Evolutionary conservation across 2,888 invertebrate genomes (phyloP).

Genomic region (Apantesis nais): DNA sequence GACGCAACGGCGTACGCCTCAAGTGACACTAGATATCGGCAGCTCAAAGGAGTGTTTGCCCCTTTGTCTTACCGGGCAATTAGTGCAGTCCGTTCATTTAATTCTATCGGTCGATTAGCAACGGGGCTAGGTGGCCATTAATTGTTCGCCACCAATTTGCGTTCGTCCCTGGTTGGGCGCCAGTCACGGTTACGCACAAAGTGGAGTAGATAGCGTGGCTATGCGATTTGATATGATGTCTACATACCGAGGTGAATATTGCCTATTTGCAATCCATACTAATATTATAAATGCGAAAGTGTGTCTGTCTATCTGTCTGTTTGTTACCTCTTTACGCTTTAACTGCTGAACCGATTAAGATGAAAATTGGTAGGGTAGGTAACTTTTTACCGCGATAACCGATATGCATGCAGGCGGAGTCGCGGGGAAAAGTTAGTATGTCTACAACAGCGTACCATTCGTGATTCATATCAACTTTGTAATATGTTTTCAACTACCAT

Average conservation of each 20-base stretch:
- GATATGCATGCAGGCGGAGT: too few species aligned
- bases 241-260: constrained; percentile 51
- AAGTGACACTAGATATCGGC: constrained; percentile 80
- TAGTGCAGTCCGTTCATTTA: constrained; percentile 85
- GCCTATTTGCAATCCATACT: too few species aligned
- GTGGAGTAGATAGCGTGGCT: constrained; percentile 50
- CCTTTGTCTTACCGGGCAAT: constrained; percentile 85
- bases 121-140: constrained; percentile 78
- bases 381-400: too few species aligned
- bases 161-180: constrained; percentile 66
- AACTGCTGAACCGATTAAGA: too few species aligned
- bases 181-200: constrained; percentile 59
- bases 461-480: constrained; percentile 11
- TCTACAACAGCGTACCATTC: constrained; percentile 22
- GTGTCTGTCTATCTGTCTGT: too few species aligned
- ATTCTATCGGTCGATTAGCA: constrained; percentile 85
- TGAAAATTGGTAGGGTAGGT: too few species aligned
- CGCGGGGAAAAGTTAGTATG: too few species aligned
- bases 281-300: too few species aligned
- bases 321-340: too few species aligned
- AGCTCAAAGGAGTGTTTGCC: constrained; percentile 83
- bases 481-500: not conserved
- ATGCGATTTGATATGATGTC: constrained; percentile 54
- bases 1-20: constrained; percentile 73
- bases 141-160: constrained; percentile 80